phyloP scores from a whole-genome alignment of 2,888 invertebrate species.

The Heliothis peltigera region DNA sequence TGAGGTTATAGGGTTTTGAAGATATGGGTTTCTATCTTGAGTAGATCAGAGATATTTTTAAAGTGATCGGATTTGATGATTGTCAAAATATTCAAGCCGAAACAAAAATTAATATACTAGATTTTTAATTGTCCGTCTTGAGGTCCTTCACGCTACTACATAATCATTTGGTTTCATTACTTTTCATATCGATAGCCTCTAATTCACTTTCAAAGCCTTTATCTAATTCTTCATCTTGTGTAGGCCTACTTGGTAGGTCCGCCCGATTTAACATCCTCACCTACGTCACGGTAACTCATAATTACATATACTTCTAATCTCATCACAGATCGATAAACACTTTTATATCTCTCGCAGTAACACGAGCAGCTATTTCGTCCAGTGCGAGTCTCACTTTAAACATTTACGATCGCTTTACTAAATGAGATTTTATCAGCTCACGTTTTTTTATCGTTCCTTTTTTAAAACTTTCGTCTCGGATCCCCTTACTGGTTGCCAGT shows the following conservation, averaged over 20 bases:
- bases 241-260: neutral
- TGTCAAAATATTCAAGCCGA: no score
- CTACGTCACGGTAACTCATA: slow-evolving; percentile 20
- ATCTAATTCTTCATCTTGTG: no score
- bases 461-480: slow-evolving; percentile 41
- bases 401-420: slow-evolving; percentile 71
- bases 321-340: slow-evolving; percentile 36
- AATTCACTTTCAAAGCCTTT: no score
- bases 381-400: slow-evolving; percentile 52
- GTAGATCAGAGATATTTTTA: neutral
- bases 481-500: slow-evolving; percentile 26
- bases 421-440: slow-evolving; percentile 73
- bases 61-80: no score
- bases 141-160: no score
- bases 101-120: no score
- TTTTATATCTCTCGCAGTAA: slow-evolving; percentile 38
- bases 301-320: slow-evolving; percentile 34
- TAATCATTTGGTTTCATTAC: no score
- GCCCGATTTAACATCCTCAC: neutral
- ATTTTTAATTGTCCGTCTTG: no score
- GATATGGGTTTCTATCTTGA: neutral
- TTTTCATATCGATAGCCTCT: no score
- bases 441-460: slow-evolving; percentile 45
- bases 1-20: neutral
- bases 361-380: slow-evolving; percentile 53